Percentiles rank a stretch among this genome's conserved stretches.
phyloP scores from a whole-genome alignment of 2,888 invertebrate species.

The Caenorhabditis wallacei region DNA sequence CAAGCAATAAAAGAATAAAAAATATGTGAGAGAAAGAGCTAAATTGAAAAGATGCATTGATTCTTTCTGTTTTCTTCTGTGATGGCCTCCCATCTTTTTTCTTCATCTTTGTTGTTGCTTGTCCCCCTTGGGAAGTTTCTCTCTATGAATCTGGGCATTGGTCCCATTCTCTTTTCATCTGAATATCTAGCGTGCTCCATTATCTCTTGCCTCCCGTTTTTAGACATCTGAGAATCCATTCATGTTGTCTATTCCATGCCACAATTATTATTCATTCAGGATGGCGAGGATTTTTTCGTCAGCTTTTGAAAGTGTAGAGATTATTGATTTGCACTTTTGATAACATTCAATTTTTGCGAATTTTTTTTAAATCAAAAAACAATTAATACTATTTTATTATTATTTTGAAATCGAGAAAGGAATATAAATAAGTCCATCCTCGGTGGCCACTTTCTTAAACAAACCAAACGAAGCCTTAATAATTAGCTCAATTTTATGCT shows the following conservation, averaged over 20 bases:
- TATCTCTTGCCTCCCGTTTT: conserved; percentile 41
- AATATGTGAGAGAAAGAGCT: conserved; percentile 26
- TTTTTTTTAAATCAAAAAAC: too few relatives aligned
- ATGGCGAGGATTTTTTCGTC: neutral
- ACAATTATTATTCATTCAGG: conserved; percentile 49
- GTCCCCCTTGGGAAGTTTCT: conserved; percentile 49
- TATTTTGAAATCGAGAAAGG: too few relatives aligned
- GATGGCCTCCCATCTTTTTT: conserved; percentile 25
- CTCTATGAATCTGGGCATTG: conserved; percentile 44
- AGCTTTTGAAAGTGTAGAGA: neutral
- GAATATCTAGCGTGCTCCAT: conserved; percentile 51
- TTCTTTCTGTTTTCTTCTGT: conserved; percentile 19
- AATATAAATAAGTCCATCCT: too few relatives aligned
- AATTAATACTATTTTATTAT: too few relatives aligned
- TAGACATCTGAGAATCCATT: conserved; percentile 40
- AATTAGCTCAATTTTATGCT: conserved; percentile 62
- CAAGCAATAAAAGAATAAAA: conserved; percentile 15
- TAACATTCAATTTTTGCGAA: too few relatives aligned
- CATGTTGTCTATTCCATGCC: conserved; percentile 38
- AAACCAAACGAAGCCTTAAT: conserved; percentile 49
- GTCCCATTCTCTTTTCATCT: conserved; percentile 44
- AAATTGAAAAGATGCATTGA: conserved; percentile 29
- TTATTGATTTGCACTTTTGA: neutral
- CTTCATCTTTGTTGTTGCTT: conserved; percentile 53
- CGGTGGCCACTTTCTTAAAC: neutral